These are phyloP conservation scores for Achatina immaculata DNA, from an alignment of 1,140 invertebrate species.

Conservation along the genomic window DNA sequence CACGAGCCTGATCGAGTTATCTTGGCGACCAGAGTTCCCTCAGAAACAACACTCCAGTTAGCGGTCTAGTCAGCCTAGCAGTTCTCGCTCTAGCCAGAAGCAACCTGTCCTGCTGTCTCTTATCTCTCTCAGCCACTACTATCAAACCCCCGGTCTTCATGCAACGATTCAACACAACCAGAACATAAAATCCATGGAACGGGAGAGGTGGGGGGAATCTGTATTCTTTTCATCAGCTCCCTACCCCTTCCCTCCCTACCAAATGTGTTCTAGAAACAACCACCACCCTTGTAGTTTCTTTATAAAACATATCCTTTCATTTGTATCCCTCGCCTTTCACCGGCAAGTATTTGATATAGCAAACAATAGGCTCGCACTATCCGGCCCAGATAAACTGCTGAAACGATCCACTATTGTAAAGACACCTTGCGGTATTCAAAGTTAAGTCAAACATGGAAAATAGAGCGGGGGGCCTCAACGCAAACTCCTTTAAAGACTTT, in stretches of 20 bases:
- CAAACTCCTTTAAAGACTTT: not conserved
- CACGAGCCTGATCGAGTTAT: not conserved
- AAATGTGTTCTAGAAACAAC: not conserved
- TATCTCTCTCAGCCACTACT: not conserved
- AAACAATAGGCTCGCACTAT: not conserved
- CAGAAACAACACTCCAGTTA: not conserved
- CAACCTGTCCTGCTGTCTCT: not conserved
- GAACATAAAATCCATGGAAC: not conserved
- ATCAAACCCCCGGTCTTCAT: not conserved
- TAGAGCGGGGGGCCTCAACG: not conserved
- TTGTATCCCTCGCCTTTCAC: not conserved
- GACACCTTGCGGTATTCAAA: constrained; percentile 6
- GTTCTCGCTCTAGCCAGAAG: not conserved
- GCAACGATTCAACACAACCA: not conserved
- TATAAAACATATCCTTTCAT: not conserved
- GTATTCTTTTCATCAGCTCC: not conserved
- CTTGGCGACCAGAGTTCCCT: not conserved
- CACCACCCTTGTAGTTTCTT: not conserved
- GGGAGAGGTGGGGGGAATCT: not conserved
- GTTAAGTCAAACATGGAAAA: constrained; percentile 12
- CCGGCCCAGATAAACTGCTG: not conserved
- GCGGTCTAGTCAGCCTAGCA: not conserved
- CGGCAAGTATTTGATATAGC: constrained; percentile 2
- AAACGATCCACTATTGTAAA: not conserved
- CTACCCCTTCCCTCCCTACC: not conserved